Evolutionary conservation across 2,797 vertebrate genomes (phyloP).

Genomic region (Pygocentrus nattereri): DNA sequence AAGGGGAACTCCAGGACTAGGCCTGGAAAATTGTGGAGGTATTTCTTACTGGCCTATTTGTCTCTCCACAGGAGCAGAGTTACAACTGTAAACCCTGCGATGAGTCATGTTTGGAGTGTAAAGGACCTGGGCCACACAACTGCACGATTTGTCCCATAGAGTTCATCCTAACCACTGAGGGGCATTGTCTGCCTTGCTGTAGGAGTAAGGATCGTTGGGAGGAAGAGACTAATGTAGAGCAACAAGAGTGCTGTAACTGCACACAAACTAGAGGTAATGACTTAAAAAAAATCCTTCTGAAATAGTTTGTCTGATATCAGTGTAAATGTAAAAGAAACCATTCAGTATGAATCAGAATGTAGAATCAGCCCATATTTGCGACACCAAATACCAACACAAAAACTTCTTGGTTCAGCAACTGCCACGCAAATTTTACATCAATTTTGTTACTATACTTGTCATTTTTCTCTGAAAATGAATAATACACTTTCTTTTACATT

Average conservation of each 20-base stretch:
- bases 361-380: too few relatives aligned
- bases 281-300: too few relatives aligned
- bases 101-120: conserved; percentile 85
- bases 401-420: too few relatives aligned
- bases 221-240: conserved; percentile 43
- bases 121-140: conserved; percentile 83
- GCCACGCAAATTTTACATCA: too few relatives aligned
- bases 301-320: too few relatives aligned
- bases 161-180: conserved; percentile 78
- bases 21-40: not conserved
- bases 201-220: conserved; percentile 44
- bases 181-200: conserved; percentile 90
- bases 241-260: conserved; percentile 91
- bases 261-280: conserved; percentile 80
- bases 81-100: conserved; percentile 85
- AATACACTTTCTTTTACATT: too few relatives aligned
- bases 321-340: too few relatives aligned
- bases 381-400: too few relatives aligned
- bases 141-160: conserved; percentile 85
- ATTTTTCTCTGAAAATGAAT: too few relatives aligned
- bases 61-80: conserved; percentile 70
- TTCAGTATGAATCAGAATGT: too few relatives aligned
- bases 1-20: not conserved
- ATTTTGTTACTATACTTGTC: too few relatives aligned
- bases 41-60: not conserved